Percentiles rank a stretch among this genome's conserved stretches.
These are phyloP conservation scores for Rousettus madagascariensis DNA, from an alignment of 2,797 vertebrate genomes.

Conservation along the genomic window DNA sequence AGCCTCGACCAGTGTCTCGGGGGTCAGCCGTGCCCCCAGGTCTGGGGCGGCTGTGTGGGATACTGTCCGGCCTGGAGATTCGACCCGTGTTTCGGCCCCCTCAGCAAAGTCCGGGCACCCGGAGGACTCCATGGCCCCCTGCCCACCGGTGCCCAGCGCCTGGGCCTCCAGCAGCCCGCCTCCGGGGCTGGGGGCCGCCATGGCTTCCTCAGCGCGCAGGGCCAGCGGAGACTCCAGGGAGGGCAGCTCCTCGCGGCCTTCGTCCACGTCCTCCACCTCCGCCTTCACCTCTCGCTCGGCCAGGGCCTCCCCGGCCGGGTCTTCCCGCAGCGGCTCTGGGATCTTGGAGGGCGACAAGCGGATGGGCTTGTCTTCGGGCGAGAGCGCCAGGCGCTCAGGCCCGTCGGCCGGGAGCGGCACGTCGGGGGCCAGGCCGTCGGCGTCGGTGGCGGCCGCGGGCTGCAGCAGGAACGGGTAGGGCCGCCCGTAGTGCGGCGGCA, in stretches of 20 bases:
- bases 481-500: constrained; percentile 91
- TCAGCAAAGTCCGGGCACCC: constrained; percentile 80
- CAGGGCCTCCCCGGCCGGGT: constrained; percentile 80
- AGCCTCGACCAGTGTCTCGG: constrained; percentile 71
- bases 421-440: constrained; percentile 86
- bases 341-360: constrained; percentile 87
- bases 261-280: constrained; percentile 88
- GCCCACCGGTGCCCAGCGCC: constrained; percentile 68
- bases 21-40: constrained; percentile 52
- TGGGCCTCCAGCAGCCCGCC: constrained; percentile 78
- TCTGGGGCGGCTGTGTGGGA: constrained; percentile 74
- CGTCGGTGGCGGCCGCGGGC: constrained; percentile 87
- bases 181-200: constrained; percentile 63
- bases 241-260: constrained; percentile 77
- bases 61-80: constrained; percentile 76
- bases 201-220: constrained; percentile 65
- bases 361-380: constrained; percentile 89
- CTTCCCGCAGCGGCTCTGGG: constrained; percentile 81
- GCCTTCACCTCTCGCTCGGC: constrained; percentile 86
- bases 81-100: constrained; percentile 80
- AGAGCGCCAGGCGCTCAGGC: constrained; percentile 85
- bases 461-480: constrained; percentile 91
- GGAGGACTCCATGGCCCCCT: constrained; percentile 82
- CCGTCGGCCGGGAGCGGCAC: constrained; percentile 85
- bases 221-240: constrained; percentile 79